These are phyloP conservation scores for Chunga burmeisteri DNA, from an alignment of 2,113 vertebrate genomes.

Conservation along the genomic window DNA sequence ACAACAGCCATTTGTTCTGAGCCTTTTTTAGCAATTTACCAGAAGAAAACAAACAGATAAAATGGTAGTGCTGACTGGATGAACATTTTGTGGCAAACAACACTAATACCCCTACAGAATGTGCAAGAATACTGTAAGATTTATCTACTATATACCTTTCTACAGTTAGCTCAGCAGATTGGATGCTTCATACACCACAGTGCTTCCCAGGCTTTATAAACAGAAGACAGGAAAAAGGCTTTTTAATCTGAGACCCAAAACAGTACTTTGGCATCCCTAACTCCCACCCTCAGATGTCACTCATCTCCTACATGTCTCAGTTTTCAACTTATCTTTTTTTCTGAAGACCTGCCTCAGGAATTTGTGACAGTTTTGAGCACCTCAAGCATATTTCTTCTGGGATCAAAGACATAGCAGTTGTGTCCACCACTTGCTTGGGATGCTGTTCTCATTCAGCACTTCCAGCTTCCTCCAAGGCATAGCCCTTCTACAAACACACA, in stretches of 20 bases:
- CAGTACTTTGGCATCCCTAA: not conserved
- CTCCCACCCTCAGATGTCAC: not conserved
- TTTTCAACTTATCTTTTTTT: not conserved
- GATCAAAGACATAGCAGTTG: not conserved
- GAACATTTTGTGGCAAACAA: not conserved
- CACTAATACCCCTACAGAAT: not conserved
- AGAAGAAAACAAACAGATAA: constrained; percentile 11
- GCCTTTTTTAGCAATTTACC: constrained; percentile 5
- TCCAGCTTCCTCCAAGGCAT: not conserved
- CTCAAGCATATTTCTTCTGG: not conserved
- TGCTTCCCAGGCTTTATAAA: not conserved
- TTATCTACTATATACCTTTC: not conserved
- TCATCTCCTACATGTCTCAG: not conserved
- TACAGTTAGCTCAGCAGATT: not conserved
- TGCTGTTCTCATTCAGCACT: not conserved
- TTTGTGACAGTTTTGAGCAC: not conserved
- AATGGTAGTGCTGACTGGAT: not conserved
- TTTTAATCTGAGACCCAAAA: not conserved
- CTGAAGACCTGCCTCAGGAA: not conserved
- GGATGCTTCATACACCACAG: not conserved
- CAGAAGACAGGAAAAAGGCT: not conserved
- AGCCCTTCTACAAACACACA: rapidly evolving
- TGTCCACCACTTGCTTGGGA: not conserved
- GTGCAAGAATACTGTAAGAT: not conserved
- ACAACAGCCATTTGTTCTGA: constrained; percentile 12